Percentiles rank a stretch among this genome's conserved stretches.
Conservation (phyloP, 2,113 vertebrate species). For the Heteronetta atricapilla region DNA sequence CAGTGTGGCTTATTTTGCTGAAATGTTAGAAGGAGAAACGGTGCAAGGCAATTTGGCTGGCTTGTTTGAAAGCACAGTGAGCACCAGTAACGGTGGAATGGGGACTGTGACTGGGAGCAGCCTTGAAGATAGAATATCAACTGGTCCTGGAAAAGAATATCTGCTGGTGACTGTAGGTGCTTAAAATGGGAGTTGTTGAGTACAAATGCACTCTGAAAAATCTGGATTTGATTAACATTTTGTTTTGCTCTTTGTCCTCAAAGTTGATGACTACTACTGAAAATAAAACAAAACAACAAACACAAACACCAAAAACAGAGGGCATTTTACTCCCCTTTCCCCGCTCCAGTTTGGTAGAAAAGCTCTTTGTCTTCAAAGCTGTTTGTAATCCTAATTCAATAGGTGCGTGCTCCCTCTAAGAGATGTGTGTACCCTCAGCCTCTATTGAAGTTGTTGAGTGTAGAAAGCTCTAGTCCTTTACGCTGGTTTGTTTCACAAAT, state of each 20-base stretch:
- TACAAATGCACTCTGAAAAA: slow-evolving; percentile 53
- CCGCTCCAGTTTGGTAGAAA: not conserved
- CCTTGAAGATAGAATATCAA: slow-evolving; percentile 15
- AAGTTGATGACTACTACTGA: slow-evolving; percentile 52
- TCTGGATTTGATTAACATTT: slow-evolving; percentile 65
- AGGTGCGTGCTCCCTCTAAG: slow-evolving; percentile 36
- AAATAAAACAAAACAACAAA: not conserved
- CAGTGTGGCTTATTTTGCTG: slow-evolving; percentile 1
- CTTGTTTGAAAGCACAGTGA: not conserved
- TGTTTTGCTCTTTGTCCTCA: slow-evolving; percentile 65
- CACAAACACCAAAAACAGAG: not conserved
- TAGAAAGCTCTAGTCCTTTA: slow-evolving; percentile 30
- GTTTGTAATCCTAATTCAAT: slow-evolving; percentile 33
- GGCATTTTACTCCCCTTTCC: slow-evolving; percentile 24
- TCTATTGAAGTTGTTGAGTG: slow-evolving; percentile 19
- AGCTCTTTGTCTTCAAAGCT: slow-evolving; percentile 35
- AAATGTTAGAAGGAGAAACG: slow-evolving; percentile 23
- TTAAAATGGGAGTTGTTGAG: slow-evolving; percentile 56
- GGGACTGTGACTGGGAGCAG: not conserved
- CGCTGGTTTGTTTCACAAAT: slow-evolving; percentile 52
- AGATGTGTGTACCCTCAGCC: slow-evolving; percentile 22
- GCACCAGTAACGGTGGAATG: not conserved
- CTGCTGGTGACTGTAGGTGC: slow-evolving; percentile 57
- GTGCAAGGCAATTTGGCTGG: not conserved
- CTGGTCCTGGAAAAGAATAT: slow-evolving; percentile 53